A percentile compares a stretch with the other conserved stretches of the same genome.
phyloP scores from a whole-genome alignment of 2,888 invertebrate genomes.

The Seladonia tumulorum region DNA sequence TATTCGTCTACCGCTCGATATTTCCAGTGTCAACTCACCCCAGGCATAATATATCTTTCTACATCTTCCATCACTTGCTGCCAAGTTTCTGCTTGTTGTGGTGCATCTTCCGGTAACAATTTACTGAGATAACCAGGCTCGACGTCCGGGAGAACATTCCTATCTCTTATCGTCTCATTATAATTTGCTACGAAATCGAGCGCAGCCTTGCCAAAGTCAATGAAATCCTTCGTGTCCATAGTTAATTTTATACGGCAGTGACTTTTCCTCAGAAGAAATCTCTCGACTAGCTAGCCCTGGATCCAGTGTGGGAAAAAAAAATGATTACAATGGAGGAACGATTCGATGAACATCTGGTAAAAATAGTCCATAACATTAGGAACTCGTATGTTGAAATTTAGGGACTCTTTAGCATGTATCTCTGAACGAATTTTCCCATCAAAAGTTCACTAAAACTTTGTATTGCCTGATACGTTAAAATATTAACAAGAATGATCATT shows the following conservation, averaged over 20 bases:
- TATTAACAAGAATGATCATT: too few relatives aligned
- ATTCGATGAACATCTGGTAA: not conserved
- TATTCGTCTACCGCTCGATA: not conserved
- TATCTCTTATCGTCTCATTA: conserved; percentile 92
- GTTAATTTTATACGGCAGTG: conserved; percentile 8
- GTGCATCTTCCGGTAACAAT: conserved; percentile 92
- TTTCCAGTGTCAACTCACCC: conserved; percentile 85
- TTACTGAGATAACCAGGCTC: conserved; percentile 94
- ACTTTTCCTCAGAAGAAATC: not conserved
- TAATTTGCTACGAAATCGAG: conserved; percentile 97
- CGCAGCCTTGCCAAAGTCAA: conserved; percentile 93
- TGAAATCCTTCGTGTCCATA: conserved; percentile 92
- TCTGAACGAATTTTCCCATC: too few relatives aligned
- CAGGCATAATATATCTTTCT: conserved; percentile 94
- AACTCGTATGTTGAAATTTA: not conserved
- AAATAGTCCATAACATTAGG: not conserved
- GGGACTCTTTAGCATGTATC: too few relatives aligned
- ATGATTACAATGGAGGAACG: not conserved
- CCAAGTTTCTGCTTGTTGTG: conserved; percentile 93
- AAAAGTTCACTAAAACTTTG: too few relatives aligned
- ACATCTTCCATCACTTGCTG: conserved; percentile 93
- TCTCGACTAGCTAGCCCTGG: conserved; percentile 6
- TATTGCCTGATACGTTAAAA: too few relatives aligned
- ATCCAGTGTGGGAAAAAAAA: too few relatives aligned
- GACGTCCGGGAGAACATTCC: conserved; percentile 92